These are phyloP conservation scores for Synanthedon vespiformis DNA, from an alignment of 2,888 invertebrate species.

Conservation along the genomic window DNA sequence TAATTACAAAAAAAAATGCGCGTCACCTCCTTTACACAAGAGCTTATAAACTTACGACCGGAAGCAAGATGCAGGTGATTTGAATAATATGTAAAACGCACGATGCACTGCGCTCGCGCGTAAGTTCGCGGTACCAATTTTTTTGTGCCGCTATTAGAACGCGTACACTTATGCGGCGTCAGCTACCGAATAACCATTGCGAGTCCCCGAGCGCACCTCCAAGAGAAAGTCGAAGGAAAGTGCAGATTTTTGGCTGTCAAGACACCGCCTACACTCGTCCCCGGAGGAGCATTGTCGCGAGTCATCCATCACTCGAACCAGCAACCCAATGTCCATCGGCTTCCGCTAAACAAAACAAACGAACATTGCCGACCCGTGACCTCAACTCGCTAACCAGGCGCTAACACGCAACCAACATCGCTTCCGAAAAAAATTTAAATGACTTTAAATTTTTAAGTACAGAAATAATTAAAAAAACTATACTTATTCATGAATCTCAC, in stretches of 20 bases:
- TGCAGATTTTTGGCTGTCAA: conserved; percentile 66
- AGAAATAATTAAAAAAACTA: too few relatives aligned
- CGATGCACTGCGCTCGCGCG: conserved; percentile 36
- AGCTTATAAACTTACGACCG: conserved; percentile 44
- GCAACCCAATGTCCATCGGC: conserved; percentile 20
- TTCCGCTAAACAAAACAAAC: conserved; percentile 42
- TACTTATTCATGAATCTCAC: too few relatives aligned
- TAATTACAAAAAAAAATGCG: conserved; percentile 11
- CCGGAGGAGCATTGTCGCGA: conserved; percentile 59
- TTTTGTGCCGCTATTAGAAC: conserved; percentile 49
- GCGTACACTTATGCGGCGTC: conserved; percentile 63
- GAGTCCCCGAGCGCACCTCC: conserved; percentile 60
- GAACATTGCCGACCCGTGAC: conserved; percentile 27
- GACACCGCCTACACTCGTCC: conserved; percentile 62
- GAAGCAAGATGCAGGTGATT: conserved; percentile 60
- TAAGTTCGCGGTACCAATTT: conserved; percentile 19
- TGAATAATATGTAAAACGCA: conserved; percentile 47
- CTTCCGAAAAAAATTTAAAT: background rate
- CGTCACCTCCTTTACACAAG: conserved; percentile 19
- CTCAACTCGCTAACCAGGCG: background rate
- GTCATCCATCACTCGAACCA: conserved; percentile 53
- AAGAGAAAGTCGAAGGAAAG: conserved; percentile 70
- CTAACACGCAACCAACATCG: background rate
- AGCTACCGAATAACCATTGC: conserved; percentile 65
- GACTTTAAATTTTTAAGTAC: too few relatives aligned